Evolutionary conservation across 2,888 invertebrate genomes (phyloP).

Genomic region (Parnassius mnemosyne): DNA sequence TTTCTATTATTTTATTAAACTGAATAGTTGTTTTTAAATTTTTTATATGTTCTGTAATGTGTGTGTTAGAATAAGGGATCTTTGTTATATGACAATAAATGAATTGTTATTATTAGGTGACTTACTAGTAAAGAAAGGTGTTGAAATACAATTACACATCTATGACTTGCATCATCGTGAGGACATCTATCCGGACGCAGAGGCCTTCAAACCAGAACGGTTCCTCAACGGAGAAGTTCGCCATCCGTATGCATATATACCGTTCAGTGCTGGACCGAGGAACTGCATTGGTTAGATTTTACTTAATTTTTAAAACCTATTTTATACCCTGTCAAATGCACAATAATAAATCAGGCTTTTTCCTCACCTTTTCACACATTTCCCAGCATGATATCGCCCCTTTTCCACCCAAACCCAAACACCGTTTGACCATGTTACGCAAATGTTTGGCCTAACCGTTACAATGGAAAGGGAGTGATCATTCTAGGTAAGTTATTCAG

Average conservation of each 20-base stretch:
- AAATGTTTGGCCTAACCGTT: too few species aligned
- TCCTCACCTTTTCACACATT: too few species aligned
- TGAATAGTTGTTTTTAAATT: not conserved
- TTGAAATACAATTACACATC: constrained; percentile 73
- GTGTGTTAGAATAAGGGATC: not conserved
- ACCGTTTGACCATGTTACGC: too few species aligned
- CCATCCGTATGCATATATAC: constrained; percentile 83
- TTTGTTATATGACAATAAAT: too few species aligned
- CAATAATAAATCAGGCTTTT: too few species aligned
- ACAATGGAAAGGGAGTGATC: too few species aligned
- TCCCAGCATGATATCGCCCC: too few species aligned
- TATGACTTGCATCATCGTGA: constrained; percentile 83
- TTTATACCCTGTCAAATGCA: too few species aligned
- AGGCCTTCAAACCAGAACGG: constrained; percentile 84
- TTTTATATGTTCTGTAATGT: not conserved
- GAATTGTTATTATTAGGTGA: constrained; percentile 23
- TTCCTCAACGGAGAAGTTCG: constrained; percentile 77
- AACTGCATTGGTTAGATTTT: constrained; percentile 82
- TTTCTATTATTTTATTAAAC: too few species aligned
- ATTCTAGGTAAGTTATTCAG: too few species aligned
- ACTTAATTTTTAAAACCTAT: too few species aligned
- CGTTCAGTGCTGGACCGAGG: constrained; percentile 84
- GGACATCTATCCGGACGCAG: constrained; percentile 83
- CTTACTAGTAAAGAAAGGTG: constrained; percentile 58
- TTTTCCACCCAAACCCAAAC: too few species aligned